Conservation (phyloP, 2,797 vertebrate genomes). For the Hippopotamyrus pictus region DNA sequence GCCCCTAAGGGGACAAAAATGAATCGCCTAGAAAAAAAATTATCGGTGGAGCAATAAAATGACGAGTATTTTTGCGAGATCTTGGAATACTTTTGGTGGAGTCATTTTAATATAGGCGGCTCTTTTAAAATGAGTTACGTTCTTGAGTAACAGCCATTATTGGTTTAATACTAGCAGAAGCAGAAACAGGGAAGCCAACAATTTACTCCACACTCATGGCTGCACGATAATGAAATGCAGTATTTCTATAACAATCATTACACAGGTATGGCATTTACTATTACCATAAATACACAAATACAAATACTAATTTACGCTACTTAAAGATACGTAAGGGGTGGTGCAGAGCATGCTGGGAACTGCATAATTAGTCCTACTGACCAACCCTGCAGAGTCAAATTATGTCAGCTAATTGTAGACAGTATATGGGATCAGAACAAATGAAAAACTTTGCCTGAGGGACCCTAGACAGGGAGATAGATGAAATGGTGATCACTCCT, state of each 20-base stretch:
- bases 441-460: not conserved
- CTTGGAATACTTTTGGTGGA: not conserved
- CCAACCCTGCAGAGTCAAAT: not conserved
- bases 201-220: not conserved
- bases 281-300: not conserved
- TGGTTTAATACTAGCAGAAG: not conserved
- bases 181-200: not conserved
- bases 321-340: not conserved
- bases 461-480: not conserved
- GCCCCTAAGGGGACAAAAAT: not conserved
- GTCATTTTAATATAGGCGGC: not conserved
- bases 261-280: not conserved
- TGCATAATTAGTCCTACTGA: not conserved
- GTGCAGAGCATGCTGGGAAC: not conserved
- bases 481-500: not conserved
- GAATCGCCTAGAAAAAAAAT: not conserved
- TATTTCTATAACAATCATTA: not conserved
- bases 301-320: not conserved
- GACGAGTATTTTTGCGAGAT: not conserved
- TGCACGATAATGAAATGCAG: not conserved
- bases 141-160: not conserved
- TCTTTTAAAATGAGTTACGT: not conserved
- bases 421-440: not conserved
- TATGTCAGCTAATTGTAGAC: not conserved
- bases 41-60: not conserved